phyloP scores from a whole-genome alignment of 2,113 vertebrate genomes.

The Channa maculata region DNA sequence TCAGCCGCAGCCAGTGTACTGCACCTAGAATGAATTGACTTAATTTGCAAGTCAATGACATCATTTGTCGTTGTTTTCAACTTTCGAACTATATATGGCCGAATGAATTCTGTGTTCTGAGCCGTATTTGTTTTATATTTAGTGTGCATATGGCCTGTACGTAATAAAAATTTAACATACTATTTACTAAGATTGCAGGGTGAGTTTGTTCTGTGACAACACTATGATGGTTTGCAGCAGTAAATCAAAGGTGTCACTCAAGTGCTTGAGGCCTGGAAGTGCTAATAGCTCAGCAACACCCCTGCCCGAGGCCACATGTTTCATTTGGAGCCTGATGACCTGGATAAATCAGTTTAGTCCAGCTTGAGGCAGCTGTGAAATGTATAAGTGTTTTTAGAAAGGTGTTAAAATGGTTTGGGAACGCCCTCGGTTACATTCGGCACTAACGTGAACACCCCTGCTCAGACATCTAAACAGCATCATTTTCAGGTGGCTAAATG shows the following conservation, averaged over 20 bases:
- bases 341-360: conserved; percentile 47
- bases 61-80: not conserved
- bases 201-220: conserved; percentile 28
- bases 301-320: conserved; percentile 20
- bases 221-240: conserved; percentile 28
- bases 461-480: conserved; percentile 38
- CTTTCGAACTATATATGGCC: not conserved
- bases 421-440: conserved; percentile 37
- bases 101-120: conserved; percentile 10
- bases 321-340: conserved; percentile 43
- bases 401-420: conserved; percentile 45
- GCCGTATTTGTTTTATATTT: conserved; percentile 11
- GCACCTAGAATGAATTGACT: not conserved
- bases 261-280: conserved; percentile 6
- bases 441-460: conserved; percentile 28
- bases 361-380: conserved; percentile 44
- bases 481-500: conserved; percentile 38
- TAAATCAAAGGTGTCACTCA: conserved; percentile 52
- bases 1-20: no score
- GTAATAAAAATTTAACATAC: conserved; percentile 41
- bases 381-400: conserved; percentile 27
- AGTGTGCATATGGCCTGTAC: conserved; percentile 29
- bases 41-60: not conserved
- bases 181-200: conserved; percentile 28
- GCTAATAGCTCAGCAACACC: conserved; percentile 38